Percentiles rank a stretch among this genome's conserved stretches.
Evolutionary conservation across 1,140 invertebrate species (phyloP).

Genomic region (Leguminivora glycinivorella): DNA sequence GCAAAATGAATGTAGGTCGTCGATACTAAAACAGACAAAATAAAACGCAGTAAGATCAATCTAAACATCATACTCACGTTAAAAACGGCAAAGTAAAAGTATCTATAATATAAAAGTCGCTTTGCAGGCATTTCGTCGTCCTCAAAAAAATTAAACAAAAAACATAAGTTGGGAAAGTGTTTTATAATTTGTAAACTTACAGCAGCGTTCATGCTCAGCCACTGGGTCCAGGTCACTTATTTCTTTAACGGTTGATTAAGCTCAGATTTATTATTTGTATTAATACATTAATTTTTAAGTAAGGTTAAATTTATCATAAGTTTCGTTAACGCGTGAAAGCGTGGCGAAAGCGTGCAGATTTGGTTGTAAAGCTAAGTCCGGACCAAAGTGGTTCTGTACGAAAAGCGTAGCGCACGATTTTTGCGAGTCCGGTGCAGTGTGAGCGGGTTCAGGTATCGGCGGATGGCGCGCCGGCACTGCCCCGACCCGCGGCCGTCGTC

Average conservation of each 20-base stretch:
- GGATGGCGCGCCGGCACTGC: slow-evolving; percentile 19
- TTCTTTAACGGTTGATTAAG: slow-evolving; percentile 16
- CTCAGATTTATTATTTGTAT: not conserved
- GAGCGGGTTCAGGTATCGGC: slow-evolving; percentile 1
- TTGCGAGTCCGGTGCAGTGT: not conserved
- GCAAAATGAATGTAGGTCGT: too few relatives aligned
- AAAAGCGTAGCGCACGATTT: slow-evolving; percentile 14
- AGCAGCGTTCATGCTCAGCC: slow-evolving; percentile 20
- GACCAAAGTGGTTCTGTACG: slow-evolving; percentile 5
- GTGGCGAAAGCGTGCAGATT: not conserved
- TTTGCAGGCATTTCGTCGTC: not conserved
- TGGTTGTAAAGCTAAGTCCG: not conserved
- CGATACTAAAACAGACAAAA: not conserved
- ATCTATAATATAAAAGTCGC: not conserved
- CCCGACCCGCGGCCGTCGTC: not conserved
- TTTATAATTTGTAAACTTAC: slow-evolving; percentile 8
- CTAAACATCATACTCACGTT: not conserved
- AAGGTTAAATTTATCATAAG: not conserved
- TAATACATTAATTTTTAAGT: not conserved
- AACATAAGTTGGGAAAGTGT: not conserved
- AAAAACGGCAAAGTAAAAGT: not conserved
- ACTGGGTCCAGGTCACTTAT: slow-evolving; percentile 23
- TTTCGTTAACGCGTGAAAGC: slow-evolving; percentile 17
- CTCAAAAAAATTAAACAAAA: not conserved
- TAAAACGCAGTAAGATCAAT: not conserved